A percentile compares a stretch with the other conserved stretches of the same genome.
Conservation (phyloP, 1,140 invertebrate genomes). For the Samia ricini region DNA sequence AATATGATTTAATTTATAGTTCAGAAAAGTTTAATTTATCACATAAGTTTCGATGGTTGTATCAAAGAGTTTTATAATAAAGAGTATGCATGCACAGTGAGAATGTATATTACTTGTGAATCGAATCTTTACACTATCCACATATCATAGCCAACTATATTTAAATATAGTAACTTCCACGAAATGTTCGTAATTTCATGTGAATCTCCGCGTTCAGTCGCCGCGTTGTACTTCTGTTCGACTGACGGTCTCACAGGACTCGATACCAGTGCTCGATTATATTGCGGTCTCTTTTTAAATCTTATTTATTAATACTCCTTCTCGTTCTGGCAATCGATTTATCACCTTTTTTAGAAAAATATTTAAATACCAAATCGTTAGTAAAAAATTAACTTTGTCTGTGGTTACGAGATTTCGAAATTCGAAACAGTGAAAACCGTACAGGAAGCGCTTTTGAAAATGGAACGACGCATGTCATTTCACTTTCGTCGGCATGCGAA, state of each 20-base stretch:
- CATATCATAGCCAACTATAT: slow-evolving; percentile 42
- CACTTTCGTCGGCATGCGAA: slow-evolving; percentile 31
- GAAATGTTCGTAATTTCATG: slow-evolving; percentile 41
- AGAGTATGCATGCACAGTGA: background rate
- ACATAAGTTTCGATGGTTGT: no score
- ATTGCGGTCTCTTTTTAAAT: slow-evolving; percentile 31
- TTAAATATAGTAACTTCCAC: slow-evolving; percentile 38
- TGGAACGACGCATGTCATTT: slow-evolving; percentile 32
- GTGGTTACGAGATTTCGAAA: slow-evolving; percentile 9
- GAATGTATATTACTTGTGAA: background rate
- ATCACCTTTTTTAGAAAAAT: background rate
- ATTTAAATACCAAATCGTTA: background rate
- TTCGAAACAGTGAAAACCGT: slow-evolving; percentile 15
- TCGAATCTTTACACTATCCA: background rate
- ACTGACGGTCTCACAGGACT: slow-evolving; percentile 42
- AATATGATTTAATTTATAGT: background rate
- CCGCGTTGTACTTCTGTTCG: slow-evolving; percentile 29
- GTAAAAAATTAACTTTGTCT: slow-evolving; percentile 9
- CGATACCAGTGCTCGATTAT: slow-evolving; percentile 28
- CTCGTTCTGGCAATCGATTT: background rate
- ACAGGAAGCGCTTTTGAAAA: slow-evolving; percentile 32
- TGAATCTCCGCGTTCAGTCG: slow-evolving; percentile 34
- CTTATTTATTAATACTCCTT: background rate
- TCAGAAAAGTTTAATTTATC: background rate
- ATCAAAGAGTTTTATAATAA: background rate